Evolutionary conservation across 2,113 vertebrate genomes (phyloP).

Genomic region (Trochalopteron elliotii): DNA sequence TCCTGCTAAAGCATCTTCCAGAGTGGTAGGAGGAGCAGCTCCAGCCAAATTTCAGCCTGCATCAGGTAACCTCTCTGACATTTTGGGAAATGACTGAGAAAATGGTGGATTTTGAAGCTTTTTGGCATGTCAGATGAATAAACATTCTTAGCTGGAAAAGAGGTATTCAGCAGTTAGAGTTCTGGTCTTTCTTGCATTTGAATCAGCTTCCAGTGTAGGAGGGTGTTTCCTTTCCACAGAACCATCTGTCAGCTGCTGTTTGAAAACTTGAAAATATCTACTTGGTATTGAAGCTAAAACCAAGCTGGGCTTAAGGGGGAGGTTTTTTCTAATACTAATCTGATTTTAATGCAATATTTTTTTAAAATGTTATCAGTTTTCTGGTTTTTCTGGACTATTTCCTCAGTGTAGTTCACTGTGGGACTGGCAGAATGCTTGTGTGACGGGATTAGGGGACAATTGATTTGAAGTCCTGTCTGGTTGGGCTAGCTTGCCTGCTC

Average conservation of each 20-base stretch:
- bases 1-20: conserved; percentile 76
- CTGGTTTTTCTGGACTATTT: not conserved
- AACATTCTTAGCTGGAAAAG: not conserved
- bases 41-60: conserved; percentile 74
- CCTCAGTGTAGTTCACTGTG: not conserved
- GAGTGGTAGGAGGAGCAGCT: conserved; percentile 67
- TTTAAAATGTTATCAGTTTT: fast-evolving
- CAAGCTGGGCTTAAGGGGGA: not conserved
- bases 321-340: not conserved
- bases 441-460: not conserved
- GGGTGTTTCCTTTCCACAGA: not conserved
- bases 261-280: not conserved
- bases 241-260: not conserved
- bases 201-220: not conserved
- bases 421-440: not conserved
- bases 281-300: not conserved
- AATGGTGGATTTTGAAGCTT: not conserved
- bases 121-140: not conserved
- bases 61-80: conserved; percentile 73
- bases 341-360: not conserved
- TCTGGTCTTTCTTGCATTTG: not conserved
- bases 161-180: not conserved
- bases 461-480: not conserved
- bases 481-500: not conserved
- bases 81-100: not conserved